A percentile compares a stretch with the other conserved stretches of the same genome.
Conservation (phyloP, 2,113 vertebrate genomes). For the Equus quagga region DNA sequence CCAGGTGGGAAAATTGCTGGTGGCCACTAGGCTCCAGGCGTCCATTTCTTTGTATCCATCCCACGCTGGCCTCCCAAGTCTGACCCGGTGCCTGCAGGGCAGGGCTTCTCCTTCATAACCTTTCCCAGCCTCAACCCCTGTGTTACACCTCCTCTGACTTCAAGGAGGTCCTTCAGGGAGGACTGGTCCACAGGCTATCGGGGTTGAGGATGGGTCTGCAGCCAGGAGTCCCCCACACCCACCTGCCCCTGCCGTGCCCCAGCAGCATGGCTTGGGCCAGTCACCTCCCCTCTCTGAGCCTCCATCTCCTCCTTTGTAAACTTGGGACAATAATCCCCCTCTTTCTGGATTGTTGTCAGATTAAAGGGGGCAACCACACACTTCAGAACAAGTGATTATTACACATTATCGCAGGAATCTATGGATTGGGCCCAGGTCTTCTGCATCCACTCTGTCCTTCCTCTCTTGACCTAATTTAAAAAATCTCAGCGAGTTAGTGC, state of each 20-base stretch:
- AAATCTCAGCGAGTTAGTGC: neutral
- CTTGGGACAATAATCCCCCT: neutral
- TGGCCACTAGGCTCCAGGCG: neutral
- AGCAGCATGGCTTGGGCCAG: neutral
- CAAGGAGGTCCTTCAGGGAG: neutral
- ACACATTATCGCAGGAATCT: neutral
- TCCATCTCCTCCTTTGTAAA: neutral
- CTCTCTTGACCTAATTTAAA: neutral
- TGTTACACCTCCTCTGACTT: neutral
- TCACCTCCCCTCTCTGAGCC: neutral
- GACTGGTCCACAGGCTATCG: neutral
- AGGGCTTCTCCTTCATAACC: neutral
- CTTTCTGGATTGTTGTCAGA: neutral
- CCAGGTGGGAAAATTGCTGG: neutral
- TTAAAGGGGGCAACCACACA: neutral
- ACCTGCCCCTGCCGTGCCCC: neutral
- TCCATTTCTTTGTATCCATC: neutral
- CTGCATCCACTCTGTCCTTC: neutral
- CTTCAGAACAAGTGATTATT: neutral
- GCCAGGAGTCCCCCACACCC: neutral
- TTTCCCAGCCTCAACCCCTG: too few species aligned
- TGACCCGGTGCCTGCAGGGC: neutral
- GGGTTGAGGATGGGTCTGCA: accelerated
- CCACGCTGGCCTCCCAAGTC: neutral
- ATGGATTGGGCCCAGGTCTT: neutral